Evolutionary conservation across 37 sponge, comb jelly and placozoan genomes (phyloP), one percentile per base, ranked within the genome.

Genomic region (Ianthella basta): DNA sequence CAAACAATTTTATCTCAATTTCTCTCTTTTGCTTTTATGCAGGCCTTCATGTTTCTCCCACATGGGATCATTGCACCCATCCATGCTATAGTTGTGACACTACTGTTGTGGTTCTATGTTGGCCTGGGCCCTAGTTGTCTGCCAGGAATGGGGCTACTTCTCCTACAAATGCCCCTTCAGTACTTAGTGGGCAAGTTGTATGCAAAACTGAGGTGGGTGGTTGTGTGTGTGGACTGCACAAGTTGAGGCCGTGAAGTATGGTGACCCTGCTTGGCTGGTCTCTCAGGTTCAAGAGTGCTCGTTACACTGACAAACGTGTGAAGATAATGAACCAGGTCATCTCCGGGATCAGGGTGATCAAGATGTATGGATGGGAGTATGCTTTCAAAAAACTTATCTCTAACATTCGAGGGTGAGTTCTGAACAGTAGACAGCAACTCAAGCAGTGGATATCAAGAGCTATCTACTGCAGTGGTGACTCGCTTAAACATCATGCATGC

Each of bases 361-460:
- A 94, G 87, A 94, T 94, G 95, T 94, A 94, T 68, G 95, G 82
- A 41, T 94, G 95, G 95, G 95, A 94, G 89, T 79, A 91, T 70
- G 87, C 95, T 55, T 94, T 94, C 87, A 81, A 81, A 54, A 72
- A 60, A 23, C 0, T 83, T 0, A 82, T 94, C 6, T 32, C 30
- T 0, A 73, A 80, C 16, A 84, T 94, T 18, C 85, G 95, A 86
- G 91, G 65, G 95, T 91, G 21, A 82, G 89, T 55, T 16, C 66
- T 16, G 6, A 29, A 16, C 66, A 64, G 23, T 64, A 18, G 23
- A 30, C 12, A 64, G 66, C n/a, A n/a, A n/a, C n/a, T n/a, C n/a
- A n/a, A n/a, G n/a, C n/a, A n/a, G n/a, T n/a, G n/a, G n/a, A n/a
- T n/a, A n/a, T n/a, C n/a, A n/a, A n/a, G n/a, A n/a, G n/a, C n/a